phyloP scores from a whole-genome alignment of 2,888 invertebrate genomes.

The Thyatira batis region DNA sequence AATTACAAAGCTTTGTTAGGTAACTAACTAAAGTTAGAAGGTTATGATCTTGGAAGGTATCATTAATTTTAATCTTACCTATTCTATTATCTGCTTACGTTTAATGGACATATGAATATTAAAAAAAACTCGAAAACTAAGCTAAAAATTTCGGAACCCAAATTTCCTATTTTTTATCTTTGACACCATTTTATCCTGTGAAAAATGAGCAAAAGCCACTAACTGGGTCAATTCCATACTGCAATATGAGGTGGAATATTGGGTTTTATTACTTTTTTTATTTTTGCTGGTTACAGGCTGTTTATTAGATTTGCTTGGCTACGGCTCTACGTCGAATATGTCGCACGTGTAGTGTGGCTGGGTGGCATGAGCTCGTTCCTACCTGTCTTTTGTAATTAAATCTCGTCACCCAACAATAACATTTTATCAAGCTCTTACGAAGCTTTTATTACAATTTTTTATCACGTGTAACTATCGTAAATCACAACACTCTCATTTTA shows the following conservation, averaged over 20 bases:
- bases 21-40: neutral
- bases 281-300: slow-evolving; percentile 24
- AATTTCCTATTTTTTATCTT: too few species aligned
- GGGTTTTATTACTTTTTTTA: slow-evolving; percentile 37
- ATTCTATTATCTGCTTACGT: neutral
- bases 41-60: too few species aligned
- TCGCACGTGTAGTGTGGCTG: slow-evolving; percentile 9
- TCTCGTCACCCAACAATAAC: slow-evolving; percentile 13
- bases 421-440: neutral
- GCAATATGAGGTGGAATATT: slow-evolving; percentile 27
- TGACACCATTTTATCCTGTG: neutral
- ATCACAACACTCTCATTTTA: neutral
- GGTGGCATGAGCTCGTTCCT: slow-evolving; percentile 2
- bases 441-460: neutral
- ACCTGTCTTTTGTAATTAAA: slow-evolving; percentile 23
- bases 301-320: slow-evolving; percentile 35
- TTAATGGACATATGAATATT: too few species aligned
- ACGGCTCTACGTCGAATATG: slow-evolving; percentile 18
- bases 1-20: neutral
- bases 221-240: slow-evolving; percentile 9
- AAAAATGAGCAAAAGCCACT: neutral
- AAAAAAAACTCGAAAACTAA: too few species aligned
- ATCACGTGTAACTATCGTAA: neutral
- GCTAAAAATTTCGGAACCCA: too few species aligned
- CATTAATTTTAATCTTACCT: too few species aligned